phyloP scores from a whole-genome alignment of 2,888 invertebrate genomes.

The Melanchra persicariae region DNA sequence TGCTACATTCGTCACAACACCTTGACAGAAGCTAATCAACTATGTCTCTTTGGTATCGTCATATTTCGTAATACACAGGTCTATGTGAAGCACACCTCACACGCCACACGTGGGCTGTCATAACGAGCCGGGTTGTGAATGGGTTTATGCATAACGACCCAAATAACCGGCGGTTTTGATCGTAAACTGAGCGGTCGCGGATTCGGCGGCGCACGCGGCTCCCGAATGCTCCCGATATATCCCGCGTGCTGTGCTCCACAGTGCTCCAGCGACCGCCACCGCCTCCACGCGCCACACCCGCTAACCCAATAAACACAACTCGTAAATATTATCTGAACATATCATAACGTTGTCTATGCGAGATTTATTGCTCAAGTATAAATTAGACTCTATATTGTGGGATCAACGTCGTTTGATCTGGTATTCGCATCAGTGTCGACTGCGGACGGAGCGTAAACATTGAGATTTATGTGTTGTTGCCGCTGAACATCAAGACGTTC shows the following conservation, averaged over 20 bases:
- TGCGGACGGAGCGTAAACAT: constrained; percentile 33
- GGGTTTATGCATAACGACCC: constrained; percentile 71
- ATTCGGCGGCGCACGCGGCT: constrained; percentile 56
- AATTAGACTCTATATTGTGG: constrained; percentile 26
- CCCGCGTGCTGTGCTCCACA: constrained; percentile 60
- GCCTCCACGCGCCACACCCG: constrained; percentile 47
- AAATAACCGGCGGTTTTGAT: constrained; percentile 72
- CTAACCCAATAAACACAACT: constrained; percentile 1
- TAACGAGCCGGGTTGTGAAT: constrained; percentile 71
- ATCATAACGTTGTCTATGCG: constrained; percentile 45
- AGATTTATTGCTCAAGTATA: constrained; percentile 49
- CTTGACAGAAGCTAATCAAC: no score
- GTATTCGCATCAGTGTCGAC: constrained; percentile 21
- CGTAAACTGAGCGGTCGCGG: constrained; percentile 71
- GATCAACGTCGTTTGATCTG: constrained; percentile 46
- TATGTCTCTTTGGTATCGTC: not conserved
- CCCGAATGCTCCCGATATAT: constrained; percentile 68
- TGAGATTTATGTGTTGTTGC: constrained; percentile 33
- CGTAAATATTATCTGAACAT: constrained; percentile 29
- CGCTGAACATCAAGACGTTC: not conserved
- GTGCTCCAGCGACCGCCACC: constrained; percentile 43
- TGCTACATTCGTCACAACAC: not conserved
- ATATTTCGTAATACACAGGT: constrained; percentile 3
- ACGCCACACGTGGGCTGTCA: constrained; percentile 40
- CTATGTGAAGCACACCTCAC: constrained; percentile 15